Evolutionary conservation across 2,888 invertebrate genomes (phyloP), one percentile per base, ranked within the genome.

Genomic region (Trichacis sp.): DNA sequence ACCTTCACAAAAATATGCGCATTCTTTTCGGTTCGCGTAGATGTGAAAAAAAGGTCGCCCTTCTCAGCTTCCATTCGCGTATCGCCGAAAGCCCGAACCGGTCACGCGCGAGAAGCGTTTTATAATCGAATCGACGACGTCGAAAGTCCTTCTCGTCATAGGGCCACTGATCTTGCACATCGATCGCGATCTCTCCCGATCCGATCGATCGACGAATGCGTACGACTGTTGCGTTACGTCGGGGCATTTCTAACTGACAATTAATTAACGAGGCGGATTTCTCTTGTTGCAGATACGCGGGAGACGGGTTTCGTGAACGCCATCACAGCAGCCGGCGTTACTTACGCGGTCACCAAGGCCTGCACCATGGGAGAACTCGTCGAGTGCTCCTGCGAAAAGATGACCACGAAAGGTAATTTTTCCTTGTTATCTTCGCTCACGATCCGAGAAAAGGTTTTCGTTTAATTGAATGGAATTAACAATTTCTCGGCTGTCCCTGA

Each of bases 301-400:
- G 96, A 96, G 85, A 94, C 95, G 47, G 94, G 94, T 52, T 96
- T 95, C 85, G 92, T 96, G 75, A 94, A 95, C 84, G 95, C 96
- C 53, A 92, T 96, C 77, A 93, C 94, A 8, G 92, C 96, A 0
- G 96, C 96, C 0, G 96, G 96, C 11, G 93, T 96, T 52, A 93
- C 95, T 36, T 95, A 91, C 85, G 91, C 94, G 47, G 92, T 96
- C 72, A 95, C 96, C 19, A 89, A 93, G 77, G 95, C 95, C 43
- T 96, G 96, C 85, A 94, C 94, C 61, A 91, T 91, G 84, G 96
- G 96, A 19, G 90, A 92, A 65, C 88, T 95, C 67, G 88, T 94
- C 50, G 94, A 95, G 81, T 96, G 96, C 82, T 92, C 94, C 58
- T 95, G 95, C 85, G 94, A 94, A 86, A 92, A 91, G 86, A 90